Conservation (phyloP, 1,140 invertebrate genomes). For the Lepidurus arcticus region DNA sequence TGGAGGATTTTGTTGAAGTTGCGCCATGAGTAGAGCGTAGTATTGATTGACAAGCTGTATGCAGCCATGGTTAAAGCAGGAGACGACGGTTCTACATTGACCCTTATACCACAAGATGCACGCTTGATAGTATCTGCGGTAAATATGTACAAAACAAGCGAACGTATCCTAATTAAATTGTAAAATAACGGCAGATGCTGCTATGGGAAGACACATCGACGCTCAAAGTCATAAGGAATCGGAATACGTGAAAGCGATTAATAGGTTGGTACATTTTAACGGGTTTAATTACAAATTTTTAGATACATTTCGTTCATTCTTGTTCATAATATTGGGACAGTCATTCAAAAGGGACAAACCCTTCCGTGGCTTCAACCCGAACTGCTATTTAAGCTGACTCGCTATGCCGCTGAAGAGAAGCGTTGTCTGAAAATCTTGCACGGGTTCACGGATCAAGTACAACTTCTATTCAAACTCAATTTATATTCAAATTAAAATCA, state of each 20-base stretch:
- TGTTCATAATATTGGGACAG: background rate
- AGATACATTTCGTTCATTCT: too few relatives aligned
- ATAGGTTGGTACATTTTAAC: constrained; percentile 48
- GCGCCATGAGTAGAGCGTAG: constrained; percentile 69
- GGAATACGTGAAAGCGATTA: constrained; percentile 68
- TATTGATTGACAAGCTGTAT: constrained; percentile 59
- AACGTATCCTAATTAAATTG: background rate
- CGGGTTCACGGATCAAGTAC: constrained; percentile 68
- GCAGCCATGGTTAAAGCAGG: constrained; percentile 46
- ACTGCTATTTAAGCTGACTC: constrained; percentile 69
- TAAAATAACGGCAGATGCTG: constrained; percentile 59
- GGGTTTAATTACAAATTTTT: too few relatives aligned
- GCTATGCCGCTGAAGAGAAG: constrained; percentile 65
- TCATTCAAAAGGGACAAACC: constrained; percentile 20
- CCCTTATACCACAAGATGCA: constrained; percentile 67
- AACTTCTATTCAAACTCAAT: background rate
- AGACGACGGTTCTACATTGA: constrained; percentile 68
- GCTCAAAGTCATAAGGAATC: constrained; percentile 62
- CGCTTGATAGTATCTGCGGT: constrained; percentile 84
- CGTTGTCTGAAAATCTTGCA: constrained; percentile 73
- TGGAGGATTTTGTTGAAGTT: constrained; percentile 75
- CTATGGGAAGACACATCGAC: constrained; percentile 69
- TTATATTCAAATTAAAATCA: background rate
- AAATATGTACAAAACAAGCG: constrained; percentile 41
- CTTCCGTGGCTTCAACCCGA: constrained; percentile 71